Evolutionary conservation across 2,888 invertebrate species (phyloP), one percentile per base, ranked within the genome.

Genomic region (Poecilobothrus nobilitatus): DNA sequence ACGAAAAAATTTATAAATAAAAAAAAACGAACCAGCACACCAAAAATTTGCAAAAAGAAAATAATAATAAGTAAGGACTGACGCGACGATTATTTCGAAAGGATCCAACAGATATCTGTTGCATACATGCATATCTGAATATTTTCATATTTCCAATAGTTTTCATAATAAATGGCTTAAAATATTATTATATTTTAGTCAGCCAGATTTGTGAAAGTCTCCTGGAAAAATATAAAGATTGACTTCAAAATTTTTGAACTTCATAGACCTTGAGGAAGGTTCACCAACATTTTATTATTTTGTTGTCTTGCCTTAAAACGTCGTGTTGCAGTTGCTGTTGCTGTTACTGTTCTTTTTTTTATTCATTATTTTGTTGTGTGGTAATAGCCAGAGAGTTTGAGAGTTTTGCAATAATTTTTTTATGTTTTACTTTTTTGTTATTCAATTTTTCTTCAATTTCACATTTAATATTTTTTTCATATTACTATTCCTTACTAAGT

Each of bases 221-320:
- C 3, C 53, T 37, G n/a, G 18, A n/a, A 53, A 53, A 53, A 18
- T 18, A 18, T 53, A 2, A 9, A 53, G 12, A 53, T 53, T 53
- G 53, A 53, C 18, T 65, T 37, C 65, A 65, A 65, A 37, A 65
- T 34, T 20, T 65, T 72, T 74, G 74, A 74, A 72, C 72, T 74
- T 72, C 73, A 71, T 70, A 70, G 72, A 74, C 73, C 72, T 74
- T 74, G 74, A 66, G 69, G 67, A 72, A 71, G 71, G 73, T 73
- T 72, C 74, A 74, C 72, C 72, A 72, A 73, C 71, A 70, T 70
- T 71, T 71, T 72, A 71, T 68, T 53, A 18, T 18, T 37, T 37
- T 53, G 2, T 18, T 44, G 34, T 53, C 18, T 53, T 53, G 7
- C 53, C 18, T 18, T 18, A 37, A 37, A 37, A 37, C 18, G 15